Evolutionary conservation across 1,140 invertebrate genomes (phyloP).

Genomic region (Platorchestia sp.): DNA sequence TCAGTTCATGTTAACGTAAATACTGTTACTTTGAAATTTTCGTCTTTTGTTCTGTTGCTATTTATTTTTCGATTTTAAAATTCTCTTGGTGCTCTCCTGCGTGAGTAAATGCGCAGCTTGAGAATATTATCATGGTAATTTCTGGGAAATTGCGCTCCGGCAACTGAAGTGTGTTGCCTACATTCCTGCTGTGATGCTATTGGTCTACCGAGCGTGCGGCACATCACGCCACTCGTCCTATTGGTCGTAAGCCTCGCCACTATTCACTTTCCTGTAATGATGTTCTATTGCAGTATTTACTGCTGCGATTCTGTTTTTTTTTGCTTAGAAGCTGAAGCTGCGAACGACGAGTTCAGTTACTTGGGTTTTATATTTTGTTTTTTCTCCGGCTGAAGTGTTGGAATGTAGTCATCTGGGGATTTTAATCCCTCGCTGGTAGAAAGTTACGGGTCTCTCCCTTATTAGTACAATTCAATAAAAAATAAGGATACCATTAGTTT

Average conservation of each 20-base stretch:
- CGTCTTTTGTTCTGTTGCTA: not conserved
- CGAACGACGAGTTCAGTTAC: not conserved
- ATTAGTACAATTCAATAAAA: too few species aligned
- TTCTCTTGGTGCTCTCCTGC: not conserved
- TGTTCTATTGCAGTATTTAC: not conserved
- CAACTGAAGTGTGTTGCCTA: not conserved
- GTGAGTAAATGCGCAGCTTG: not conserved
- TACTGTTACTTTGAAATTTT: too few species aligned
- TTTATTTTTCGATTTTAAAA: not conserved
- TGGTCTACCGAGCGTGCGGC: not conserved
- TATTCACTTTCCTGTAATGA: not conserved
- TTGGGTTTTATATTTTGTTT: not conserved
- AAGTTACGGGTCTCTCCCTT: too few species aligned
- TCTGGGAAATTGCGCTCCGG: not conserved
- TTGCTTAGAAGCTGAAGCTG: not conserved
- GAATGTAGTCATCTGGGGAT: not conserved
- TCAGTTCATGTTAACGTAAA: too few species aligned
- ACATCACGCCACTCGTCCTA: not conserved
- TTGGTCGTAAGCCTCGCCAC: not conserved
- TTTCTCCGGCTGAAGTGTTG: not conserved
- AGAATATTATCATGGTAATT: not conserved
- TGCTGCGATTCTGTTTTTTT: not conserved
- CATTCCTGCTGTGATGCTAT: not conserved
- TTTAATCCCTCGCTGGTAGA: not conserved
- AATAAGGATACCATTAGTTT: too few species aligned